Evolutionary conservation across 2,113 vertebrate species (phyloP), one percentile per base, ranked within the genome.

Genomic region (Ceyx cyanopectus): DNA sequence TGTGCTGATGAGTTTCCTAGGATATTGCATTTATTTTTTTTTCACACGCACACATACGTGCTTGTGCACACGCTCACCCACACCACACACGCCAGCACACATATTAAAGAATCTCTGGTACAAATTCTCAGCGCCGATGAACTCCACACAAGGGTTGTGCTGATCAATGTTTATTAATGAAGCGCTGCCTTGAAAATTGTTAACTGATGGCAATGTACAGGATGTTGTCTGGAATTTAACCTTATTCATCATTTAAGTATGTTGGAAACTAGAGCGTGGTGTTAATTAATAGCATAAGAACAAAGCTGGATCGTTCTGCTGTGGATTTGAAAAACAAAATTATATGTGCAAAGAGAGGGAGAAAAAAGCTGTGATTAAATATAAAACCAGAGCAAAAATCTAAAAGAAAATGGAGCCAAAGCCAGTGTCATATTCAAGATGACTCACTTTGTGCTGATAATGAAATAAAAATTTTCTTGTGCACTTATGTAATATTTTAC

Each of bases 161-260:
- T 97, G 97, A 98, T 98, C 97, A 92, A 97, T 97, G 97, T 95
- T 96, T 97, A 97, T 98, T 98, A 98, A 98, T 97, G 97, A 98
- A 97, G 96, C 46, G 0, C 96, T 97, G 95, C 96, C 94, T 97
- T 12, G 9, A 97, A 97, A 97, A 97, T 97, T 97, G 97, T 95
- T 98, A 98, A 98, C 98, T 98, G 97, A 98, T 97, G 97, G 97
- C 96, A 94, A 97, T 81, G 95, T 91, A 96, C 77, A 94, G 97
- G 96, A 97, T 54, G 92, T 97, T 97, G 97, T 97, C 97, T 97
- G 95, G 96, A 97, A 97, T 97, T 98, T 97, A 98, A 98, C 98
- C 97, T 97, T 97, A 97, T 98, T 97, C 97, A 97, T 98, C 97
- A 97, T 97, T 97, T 97, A 96, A 98, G 96, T 96, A 96, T 95